Evolutionary conservation across 2,888 invertebrate species (phyloP), one percentile per base, ranked within the genome.

Genomic region (Pinctada fucata): DNA sequence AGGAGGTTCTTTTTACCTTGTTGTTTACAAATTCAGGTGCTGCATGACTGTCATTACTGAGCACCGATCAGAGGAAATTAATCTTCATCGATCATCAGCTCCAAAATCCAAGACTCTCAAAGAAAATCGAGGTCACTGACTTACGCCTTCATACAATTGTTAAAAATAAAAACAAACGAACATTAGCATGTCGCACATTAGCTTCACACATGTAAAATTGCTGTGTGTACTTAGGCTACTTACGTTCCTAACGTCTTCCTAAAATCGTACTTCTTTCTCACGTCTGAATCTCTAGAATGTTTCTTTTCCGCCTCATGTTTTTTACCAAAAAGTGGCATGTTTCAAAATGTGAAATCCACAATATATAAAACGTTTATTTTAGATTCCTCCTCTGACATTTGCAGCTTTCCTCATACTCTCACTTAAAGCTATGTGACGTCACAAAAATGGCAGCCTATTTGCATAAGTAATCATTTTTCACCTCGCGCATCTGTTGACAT

Each of bases 311-410:
- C 72, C 66, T 89, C 90, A 77, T 82, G 82, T 82, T 90, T 90
- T 85, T 87, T 89, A 68, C 90, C 89, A 83, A 90, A 90, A 31
- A 90, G 81, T 74, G 90, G 90, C 90, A 90, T 90, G 76, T 78
- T 88, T 78, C 45, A 10, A 49, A 48, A 67, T 58, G 58, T 58
- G 31, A 58, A 58, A 58, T 58, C 58, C 58, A 58, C 6, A 58
- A 13, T 58, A 6, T 58, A 10, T 58, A 58, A 6, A 58, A 6
- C 13, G 13, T 6, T 13, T 58, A 58, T 58, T 58, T 58, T 13
- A 10, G 1, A 58, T 10, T 10, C 58, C 31, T 10, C 6, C 58
- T 58, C 47, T 31, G 31, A 52, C 52, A 16, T 31, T 31, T 45
- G 69, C 49, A 69, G 16, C 16, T 50, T 76, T 76, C 67, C 58